Percentiles rank a stretch among this genome's conserved stretches.
Conservation (phyloP, 1,140 invertebrate genomes). For the Drosophila ambigua region DNA sequence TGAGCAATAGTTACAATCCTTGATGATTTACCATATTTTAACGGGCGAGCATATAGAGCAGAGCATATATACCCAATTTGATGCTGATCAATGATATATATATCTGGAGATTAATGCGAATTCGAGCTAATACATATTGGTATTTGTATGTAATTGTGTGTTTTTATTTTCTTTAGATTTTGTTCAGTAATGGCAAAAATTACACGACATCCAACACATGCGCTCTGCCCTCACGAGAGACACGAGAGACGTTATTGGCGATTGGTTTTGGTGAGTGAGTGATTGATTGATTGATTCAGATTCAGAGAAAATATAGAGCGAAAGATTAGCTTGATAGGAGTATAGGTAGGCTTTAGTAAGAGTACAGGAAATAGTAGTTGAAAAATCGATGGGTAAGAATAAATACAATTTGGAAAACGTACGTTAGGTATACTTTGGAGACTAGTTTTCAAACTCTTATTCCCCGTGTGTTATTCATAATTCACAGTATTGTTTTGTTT, state of each 20-base stretch:
- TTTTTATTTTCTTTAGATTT: conserved; percentile 50
- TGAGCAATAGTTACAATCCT: conserved; percentile 77
- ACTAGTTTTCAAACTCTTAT: conserved; percentile 38
- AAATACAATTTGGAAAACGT: conserved; percentile 74
- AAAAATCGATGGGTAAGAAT: conserved; percentile 31
- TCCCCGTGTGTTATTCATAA: conserved; percentile 66
- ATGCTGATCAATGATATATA: conserved; percentile 48
- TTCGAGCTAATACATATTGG: conserved; percentile 46
- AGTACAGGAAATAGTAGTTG: conserved; percentile 39
- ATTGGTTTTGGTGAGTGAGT: conserved; percentile 63
- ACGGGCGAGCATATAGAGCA: conserved; percentile 47
- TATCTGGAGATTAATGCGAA: conserved; percentile 47
- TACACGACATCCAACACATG: conserved; percentile 84
- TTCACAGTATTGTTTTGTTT: conserved; percentile 54
- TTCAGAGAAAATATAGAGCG: conserved; percentile 28
- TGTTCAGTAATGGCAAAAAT: conserved; percentile 72
- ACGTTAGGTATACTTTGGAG: conserved; percentile 51
- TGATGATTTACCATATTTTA: conserved; percentile 65
- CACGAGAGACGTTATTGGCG: conserved; percentile 81
- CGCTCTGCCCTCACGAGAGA: conserved; percentile 83
- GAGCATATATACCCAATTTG: conserved; percentile 54
- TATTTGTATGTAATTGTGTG: conserved; percentile 44
- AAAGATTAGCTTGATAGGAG: conserved; percentile 49
- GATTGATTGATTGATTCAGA: conserved; percentile 45
- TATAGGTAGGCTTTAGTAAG: conserved; percentile 28